phyloP scores from a whole-genome alignment of 2,113 vertebrate genomes.

The Oncorhynchus nerka region DNA sequence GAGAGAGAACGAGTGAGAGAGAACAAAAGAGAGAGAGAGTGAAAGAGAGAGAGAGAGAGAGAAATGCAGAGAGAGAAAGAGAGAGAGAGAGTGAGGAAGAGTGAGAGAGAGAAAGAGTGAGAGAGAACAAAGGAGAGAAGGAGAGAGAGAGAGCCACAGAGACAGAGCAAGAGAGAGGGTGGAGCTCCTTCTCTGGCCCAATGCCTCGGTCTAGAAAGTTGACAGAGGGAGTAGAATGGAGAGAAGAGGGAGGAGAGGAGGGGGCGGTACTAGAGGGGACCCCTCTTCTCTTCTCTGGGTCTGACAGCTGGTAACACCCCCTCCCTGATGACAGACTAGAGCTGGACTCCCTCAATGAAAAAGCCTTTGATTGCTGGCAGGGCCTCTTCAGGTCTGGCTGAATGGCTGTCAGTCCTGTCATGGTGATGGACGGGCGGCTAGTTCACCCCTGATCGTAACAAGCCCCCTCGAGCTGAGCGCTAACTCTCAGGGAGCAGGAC shows the following conservation, averaged over 20 bases:
- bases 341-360: conserved; percentile 72
- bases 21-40: neutral
- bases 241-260: neutral
- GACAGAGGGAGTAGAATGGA: neutral
- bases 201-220: conserved; percentile 32
- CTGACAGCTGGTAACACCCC: conserved; percentile 52
- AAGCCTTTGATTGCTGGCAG: conserved; percentile 69
- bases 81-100: too few relatives aligned
- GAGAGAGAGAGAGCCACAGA: neutral
- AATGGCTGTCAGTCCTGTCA: conserved; percentile 72
- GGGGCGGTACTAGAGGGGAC: conserved; percentile 12
- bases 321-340: conserved; percentile 60
- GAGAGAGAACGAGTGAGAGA: too few relatives aligned
- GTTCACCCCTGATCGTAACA: conserved; percentile 71
- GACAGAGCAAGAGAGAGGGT: neutral
- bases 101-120: too few relatives aligned
- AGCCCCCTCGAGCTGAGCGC: conserved; percentile 56
- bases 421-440: conserved; percentile 65
- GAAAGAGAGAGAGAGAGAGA: too few relatives aligned
- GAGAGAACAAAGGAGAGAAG: too few relatives aligned
- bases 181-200: conserved; percentile 47
- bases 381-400: conserved; percentile 64
- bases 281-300: conserved; percentile 10
- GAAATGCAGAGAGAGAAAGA: too few relatives aligned
- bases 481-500: conserved; percentile 63